A percentile compares a stretch with the other conserved stretches of the same genome.
Conservation (phyloP, 2,113 vertebrate species). For the Scytalopus superciliaris region DNA sequence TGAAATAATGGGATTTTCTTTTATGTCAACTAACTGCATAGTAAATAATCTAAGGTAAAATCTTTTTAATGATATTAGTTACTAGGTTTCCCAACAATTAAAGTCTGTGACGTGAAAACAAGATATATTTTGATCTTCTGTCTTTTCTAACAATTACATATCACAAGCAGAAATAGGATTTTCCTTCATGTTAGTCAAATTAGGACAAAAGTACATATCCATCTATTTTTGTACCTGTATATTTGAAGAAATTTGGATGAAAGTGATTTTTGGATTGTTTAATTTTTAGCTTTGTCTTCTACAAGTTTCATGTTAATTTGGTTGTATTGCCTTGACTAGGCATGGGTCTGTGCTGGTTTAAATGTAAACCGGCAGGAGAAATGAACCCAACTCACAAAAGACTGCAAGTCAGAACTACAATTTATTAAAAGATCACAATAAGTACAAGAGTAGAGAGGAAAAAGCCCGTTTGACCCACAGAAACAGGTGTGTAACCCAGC, state of each 20-base stretch:
- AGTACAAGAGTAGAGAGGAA: too few relatives aligned
- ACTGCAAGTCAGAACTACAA: too few relatives aligned
- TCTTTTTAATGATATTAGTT: neutral
- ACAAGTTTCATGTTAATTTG: neutral
- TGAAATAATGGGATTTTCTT: neutral
- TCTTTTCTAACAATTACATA: neutral
- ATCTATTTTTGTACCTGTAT: neutral
- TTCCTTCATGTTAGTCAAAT: neutral
- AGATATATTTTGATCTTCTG: neutral
- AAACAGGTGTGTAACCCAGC: too few relatives aligned
- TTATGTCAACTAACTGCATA: neutral
- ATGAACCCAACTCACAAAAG: too few relatives aligned
- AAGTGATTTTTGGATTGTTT: neutral
- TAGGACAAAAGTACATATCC: neutral
- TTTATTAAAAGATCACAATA: too few relatives aligned
- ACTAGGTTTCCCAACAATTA: neutral
- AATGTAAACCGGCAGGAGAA: too few relatives aligned
- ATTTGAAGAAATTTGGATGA: neutral
- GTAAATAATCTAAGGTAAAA: neutral
- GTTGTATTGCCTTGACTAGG: fast-evolving
- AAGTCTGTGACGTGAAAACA: neutral
- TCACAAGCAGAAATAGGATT: neutral
- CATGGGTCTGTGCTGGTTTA: too few relatives aligned
- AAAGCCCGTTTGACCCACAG: too few relatives aligned
- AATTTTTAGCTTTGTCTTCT: neutral